phyloP scores from a whole-genome alignment of 2,113 vertebrate species.

The Rhynchopsitta pachyrhyncha region DNA sequence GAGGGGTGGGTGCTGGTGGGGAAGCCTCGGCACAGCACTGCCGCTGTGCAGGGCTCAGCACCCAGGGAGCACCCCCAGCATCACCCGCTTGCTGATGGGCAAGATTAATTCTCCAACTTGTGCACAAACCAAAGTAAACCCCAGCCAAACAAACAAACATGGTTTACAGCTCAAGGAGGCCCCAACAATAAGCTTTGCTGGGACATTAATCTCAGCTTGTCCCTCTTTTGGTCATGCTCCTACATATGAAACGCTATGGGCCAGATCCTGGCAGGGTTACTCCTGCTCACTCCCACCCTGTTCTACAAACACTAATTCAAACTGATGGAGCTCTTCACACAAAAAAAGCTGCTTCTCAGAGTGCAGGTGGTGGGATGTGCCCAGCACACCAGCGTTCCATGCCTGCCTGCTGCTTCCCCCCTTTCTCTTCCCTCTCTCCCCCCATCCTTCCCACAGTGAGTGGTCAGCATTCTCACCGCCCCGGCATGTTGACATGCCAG shows the following conservation, averaged over 20 bases:
- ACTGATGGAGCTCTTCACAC: slow-evolving; percentile 18
- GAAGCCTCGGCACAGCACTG: fast-evolving
- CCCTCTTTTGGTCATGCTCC: neutral
- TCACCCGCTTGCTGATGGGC: neutral
- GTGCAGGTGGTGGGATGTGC: neutral
- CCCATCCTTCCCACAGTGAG: neutral
- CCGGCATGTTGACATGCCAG: slow-evolving; percentile 49
- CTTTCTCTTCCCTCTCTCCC: neutral
- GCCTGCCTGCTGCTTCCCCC: neutral
- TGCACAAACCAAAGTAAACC: neutral
- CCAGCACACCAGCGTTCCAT: neutral
- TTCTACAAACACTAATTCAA: slow-evolving; percentile 16
- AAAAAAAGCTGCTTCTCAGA: neutral
- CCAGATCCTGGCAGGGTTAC: neutral
- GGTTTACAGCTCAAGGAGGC: neutral
- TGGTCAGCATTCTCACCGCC: slow-evolving; percentile 43
- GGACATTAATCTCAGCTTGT: neutral
- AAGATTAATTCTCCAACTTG: neutral
- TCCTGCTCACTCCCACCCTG: neutral
- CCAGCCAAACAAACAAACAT: neutral
- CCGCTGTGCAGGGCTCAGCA: fast-evolving
- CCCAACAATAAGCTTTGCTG: neutral
- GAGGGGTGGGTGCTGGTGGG: neutral
- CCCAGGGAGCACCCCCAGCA: neutral
- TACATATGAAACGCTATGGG: fast-evolving